Evolutionary conservation across 2,888 invertebrate species (phyloP).

Genomic region (Plusia festucae): DNA sequence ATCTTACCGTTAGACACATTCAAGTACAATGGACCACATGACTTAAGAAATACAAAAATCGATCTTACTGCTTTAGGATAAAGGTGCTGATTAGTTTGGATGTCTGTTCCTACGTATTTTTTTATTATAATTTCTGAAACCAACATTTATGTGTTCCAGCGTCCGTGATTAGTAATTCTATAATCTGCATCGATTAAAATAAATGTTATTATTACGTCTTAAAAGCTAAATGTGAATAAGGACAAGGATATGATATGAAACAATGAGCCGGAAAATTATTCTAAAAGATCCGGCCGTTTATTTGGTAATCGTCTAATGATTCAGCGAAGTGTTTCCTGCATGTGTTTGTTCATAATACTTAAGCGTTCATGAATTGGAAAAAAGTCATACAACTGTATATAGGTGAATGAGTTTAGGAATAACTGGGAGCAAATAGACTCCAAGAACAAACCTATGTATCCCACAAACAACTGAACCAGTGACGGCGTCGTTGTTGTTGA

Average conservation of each 20-base stretch:
- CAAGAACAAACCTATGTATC: too few relatives aligned
- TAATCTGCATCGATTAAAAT: conserved; percentile 58
- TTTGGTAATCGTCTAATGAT: conserved; percentile 51
- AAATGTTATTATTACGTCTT: conserved; percentile 46
- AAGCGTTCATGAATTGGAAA: conserved; percentile 9
- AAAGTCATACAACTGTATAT: neutral
- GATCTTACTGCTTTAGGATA: neutral
- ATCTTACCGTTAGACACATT: conserved; percentile 68
- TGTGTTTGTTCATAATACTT: conserved; percentile 32
- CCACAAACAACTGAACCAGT: too few relatives aligned
- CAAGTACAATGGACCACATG: conserved; percentile 33
- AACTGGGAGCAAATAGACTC: too few relatives aligned
- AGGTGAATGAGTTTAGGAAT: too few relatives aligned
- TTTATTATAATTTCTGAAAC: conserved; percentile 52
- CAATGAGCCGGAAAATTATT: conserved; percentile 68
- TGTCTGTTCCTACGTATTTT: conserved; percentile 18
- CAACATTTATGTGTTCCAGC: conserved; percentile 50
- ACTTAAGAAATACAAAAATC: neutral
- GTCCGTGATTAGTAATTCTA: conserved; percentile 56
- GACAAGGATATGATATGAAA: conserved; percentile 67
- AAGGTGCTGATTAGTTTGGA: neutral
- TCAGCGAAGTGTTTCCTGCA: conserved; percentile 37
- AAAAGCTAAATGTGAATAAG: conserved; percentile 62
- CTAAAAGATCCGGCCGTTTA: conserved; percentile 66
- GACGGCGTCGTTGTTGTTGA: too few relatives aligned